These are phyloP conservation scores for Crypturellus tataupa DNA, from an alignment of 2,797 vertebrate genomes.

Conservation along the genomic window DNA sequence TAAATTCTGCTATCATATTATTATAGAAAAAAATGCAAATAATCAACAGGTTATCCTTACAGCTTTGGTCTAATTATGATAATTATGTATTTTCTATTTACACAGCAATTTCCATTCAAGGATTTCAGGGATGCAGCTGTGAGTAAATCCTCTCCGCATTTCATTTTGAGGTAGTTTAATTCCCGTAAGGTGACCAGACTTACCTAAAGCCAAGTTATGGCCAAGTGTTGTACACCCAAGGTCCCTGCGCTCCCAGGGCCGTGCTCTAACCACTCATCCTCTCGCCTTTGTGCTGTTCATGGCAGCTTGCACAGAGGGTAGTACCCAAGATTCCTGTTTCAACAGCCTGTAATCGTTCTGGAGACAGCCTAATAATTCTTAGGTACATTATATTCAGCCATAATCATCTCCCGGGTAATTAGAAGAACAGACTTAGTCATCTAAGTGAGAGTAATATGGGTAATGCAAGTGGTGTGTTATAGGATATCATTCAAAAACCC, in stretches of 20 bases:
- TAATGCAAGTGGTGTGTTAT: conserved; percentile 17
- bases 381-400: conserved; percentile 57
- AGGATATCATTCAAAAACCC: conserved; percentile 46
- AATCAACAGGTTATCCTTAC: background rate
- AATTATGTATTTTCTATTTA: background rate
- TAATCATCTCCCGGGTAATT: conserved; percentile 52
- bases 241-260: background rate
- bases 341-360: conserved; percentile 4
- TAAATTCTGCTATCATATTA: background rate
- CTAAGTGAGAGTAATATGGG: conserved; percentile 57
- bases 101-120: background rate
- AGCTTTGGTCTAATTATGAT: background rate
- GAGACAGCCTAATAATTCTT: conserved; percentile 57
- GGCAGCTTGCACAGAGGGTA: conserved; percentile 40
- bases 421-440: conserved; percentile 63
- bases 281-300: background rate
- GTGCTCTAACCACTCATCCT: background rate
- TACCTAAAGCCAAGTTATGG: conserved; percentile 30
- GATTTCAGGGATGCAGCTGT: conserved; percentile 28
- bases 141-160: background rate
- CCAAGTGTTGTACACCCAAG: background rate
- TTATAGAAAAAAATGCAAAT: background rate
- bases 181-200: conserved; percentile 6
- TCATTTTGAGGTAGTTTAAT: conserved; percentile 1
- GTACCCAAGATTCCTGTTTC: background rate